Conservation (phyloP, 1,140 invertebrate species). For the Drosophila ficusphila region DNA sequence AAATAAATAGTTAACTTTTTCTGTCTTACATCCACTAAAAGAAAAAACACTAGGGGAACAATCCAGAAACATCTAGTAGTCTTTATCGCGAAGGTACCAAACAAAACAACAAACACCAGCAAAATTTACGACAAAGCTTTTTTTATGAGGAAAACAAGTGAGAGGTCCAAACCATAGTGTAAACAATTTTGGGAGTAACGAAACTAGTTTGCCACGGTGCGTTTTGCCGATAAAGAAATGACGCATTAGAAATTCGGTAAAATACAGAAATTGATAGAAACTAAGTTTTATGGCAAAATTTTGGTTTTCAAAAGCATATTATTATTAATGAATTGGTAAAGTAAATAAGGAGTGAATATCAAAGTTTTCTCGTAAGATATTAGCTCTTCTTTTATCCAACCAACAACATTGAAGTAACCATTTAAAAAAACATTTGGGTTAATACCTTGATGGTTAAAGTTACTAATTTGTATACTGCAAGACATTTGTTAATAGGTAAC, state of each 20-base stretch:
- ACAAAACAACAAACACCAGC: conserved; percentile 34
- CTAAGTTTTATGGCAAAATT: not conserved
- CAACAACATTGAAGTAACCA: no score
- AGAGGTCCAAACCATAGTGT: conserved; percentile 10
- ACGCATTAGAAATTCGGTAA: conserved; percentile 37
- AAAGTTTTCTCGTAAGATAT: no score
- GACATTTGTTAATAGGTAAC: no score
- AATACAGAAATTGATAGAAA: conserved; percentile 22
- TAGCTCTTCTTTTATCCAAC: no score
- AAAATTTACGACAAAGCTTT: conserved; percentile 30
- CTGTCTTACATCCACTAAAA: not conserved
- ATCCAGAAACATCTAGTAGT: no score
- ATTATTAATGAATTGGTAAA: no score
- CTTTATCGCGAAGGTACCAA: conserved; percentile 5
- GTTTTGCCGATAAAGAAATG: conserved; percentile 48
- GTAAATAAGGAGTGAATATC: no score
- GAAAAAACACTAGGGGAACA: not conserved
- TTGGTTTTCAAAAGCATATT: no score
- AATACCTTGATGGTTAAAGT: no score
- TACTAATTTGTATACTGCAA: no score
- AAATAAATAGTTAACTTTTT: no score
- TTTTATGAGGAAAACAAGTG: conserved; percentile 32
- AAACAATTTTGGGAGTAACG: conserved; percentile 41
- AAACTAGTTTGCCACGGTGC: conserved; percentile 53
- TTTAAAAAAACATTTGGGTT: no score